phyloP scores from a whole-genome alignment of 2,797 vertebrate genomes.

The Leuciscus waleckii region DNA sequence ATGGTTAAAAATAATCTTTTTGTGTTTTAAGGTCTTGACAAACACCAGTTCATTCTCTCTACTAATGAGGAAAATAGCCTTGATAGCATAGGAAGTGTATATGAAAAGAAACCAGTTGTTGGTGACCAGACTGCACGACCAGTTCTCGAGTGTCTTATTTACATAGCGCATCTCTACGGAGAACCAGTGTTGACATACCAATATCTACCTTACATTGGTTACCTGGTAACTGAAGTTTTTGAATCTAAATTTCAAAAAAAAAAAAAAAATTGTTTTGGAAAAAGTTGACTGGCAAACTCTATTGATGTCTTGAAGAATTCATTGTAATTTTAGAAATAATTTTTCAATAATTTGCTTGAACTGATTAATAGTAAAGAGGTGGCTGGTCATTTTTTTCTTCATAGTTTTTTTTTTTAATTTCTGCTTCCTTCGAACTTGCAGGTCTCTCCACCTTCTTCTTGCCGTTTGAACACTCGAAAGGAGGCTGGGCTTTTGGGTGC shows the following conservation, averaged over 20 bases:
- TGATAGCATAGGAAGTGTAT: constrained; percentile 85
- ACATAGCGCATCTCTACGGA: constrained; percentile 94
- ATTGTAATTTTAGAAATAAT: neutral
- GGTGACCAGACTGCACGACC: constrained; percentile 91
- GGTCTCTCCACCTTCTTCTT: constrained; percentile 86
- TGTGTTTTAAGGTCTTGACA: constrained; percentile 80
- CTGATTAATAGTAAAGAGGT: neutral
- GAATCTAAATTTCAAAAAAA: neutral
- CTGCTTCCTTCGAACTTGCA: constrained; percentile 17
- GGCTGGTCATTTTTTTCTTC: neutral
- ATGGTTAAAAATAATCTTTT: constrained; percentile 3
- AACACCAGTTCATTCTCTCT: constrained; percentile 88
- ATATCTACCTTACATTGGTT: constrained; percentile 97
- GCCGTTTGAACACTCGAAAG: constrained; percentile 94
- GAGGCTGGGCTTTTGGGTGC: constrained; percentile 94
- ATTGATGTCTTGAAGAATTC: neutral
- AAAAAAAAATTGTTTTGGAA: neutral
- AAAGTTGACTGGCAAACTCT: neutral
- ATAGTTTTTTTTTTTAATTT: neutral
- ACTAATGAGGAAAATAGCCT: constrained; percentile 78
- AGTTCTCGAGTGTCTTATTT: constrained; percentile 91
- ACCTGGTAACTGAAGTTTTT: constrained; percentile 81
- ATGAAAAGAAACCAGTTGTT: constrained; percentile 89
- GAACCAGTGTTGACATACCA: constrained; percentile 98
- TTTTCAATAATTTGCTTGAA: neutral